A percentile compares a stretch with the other conserved stretches of the same genome.
phyloP scores from a whole-genome alignment of 37 sponge, comb jelly and placozoan genomes.

The Lycopodina hypogea region DNA sequence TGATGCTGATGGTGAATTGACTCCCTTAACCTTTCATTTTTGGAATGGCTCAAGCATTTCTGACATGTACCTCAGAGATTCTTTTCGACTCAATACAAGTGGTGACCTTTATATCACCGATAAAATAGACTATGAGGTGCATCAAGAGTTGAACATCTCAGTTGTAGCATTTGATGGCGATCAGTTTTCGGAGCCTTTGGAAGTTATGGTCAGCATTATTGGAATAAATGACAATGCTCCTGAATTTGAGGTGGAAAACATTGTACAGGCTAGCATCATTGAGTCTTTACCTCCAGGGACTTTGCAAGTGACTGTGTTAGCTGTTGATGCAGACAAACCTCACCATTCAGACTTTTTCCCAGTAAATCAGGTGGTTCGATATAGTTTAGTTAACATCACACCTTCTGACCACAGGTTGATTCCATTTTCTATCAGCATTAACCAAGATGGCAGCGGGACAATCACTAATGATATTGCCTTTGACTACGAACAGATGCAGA shows the following conservation, averaged over 20 bases:
- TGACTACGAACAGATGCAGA: conserved; percentile 29
- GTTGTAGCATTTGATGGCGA: conserved; percentile 63
- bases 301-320: conserved; percentile 7
- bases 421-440: conserved; percentile 32
- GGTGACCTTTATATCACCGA: conserved; percentile 29
- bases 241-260: conserved; percentile 21
- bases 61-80: background rate
- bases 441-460: conserved; percentile 17
- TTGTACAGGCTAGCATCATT: conserved; percentile 7
- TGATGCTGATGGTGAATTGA: conserved; percentile 5
- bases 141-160: conserved; percentile 14
- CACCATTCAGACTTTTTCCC: background rate
- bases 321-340: conserved; percentile 22
- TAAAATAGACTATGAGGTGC: conserved; percentile 45
- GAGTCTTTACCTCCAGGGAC: conserved; percentile 20
- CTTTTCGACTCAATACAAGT: conserved; percentile 14
- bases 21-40: conserved; percentile 20
- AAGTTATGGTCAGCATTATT: conserved; percentile 8
- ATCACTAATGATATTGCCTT: conserved; percentile 40
- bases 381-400: conserved; percentile 7
- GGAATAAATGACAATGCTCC: conserved; percentile 51
- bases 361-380: conserved; percentile 11
- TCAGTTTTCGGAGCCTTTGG: conserved; percentile 12
- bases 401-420: background rate
- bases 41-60: background rate